Evolutionary conservation across 1,140 invertebrate species (phyloP), one percentile per base, ranked within the genome.

Genomic region (Gerris buenoi): DNA sequence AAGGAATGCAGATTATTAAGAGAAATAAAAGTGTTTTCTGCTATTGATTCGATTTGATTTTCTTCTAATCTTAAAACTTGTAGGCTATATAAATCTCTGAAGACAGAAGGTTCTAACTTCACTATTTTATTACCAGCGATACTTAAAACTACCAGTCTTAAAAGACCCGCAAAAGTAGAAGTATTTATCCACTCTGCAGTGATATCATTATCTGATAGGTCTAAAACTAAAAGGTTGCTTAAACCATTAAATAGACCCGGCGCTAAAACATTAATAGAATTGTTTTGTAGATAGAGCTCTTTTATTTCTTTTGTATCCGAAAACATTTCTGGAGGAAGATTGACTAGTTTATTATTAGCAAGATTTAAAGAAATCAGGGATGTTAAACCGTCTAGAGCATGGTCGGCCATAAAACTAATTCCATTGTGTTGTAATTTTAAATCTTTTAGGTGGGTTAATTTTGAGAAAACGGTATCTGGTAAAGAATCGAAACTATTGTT

Each of bases 131-230:
- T 95, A 71, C 83, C 82, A 2, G 90, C 90, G 14, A 94, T 79
- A 76, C 93, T 89, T 56, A 95, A 78, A 67, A 90, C 85, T 3
- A 90, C 84, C 2, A 95, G 80, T 60, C 89, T 82, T 68, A 89
- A 86, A 2, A 95, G 79, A 62, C 90, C 89, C 27, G 85, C 82
- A 77, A 95, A 93, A 2, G 91, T 93, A 2, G 88, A 90, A 0
- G 86, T 84, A 74, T 91, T 92, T 46, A 91, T 87, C 92, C 88
- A 95, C 74, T 90, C 89, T 59, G 85, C 85, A 29, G 88, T 89
- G 27, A 97, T 79, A 75, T 91, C 86, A 74, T 97, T 97, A 68
- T 85, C 83, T 25, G 90, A 89, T 68, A 95, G 77, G 75, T 96
- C 90, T 10, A 97, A 78, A 27, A 91, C 84, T 66, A 89, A 76